Percentiles rank a stretch among this genome's conserved stretches.
These are phyloP conservation scores for Chaetodon auriga DNA, from an alignment of 2,113 vertebrate species.

Conservation along the genomic window DNA sequence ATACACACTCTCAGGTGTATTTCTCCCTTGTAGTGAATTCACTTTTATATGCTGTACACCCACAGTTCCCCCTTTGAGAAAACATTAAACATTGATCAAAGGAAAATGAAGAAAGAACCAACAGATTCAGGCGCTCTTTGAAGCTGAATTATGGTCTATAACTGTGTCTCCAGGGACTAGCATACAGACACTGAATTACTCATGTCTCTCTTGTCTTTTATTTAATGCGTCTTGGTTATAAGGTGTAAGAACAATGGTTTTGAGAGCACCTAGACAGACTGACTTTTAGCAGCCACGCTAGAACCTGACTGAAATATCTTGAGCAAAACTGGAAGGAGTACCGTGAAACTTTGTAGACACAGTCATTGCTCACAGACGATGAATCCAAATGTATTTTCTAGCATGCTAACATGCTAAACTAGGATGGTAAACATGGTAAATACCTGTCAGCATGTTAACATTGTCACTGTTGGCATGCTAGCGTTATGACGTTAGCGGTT, in stretches of 20 bases:
- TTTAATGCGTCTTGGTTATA: neutral
- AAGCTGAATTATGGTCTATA: conserved; percentile 25
- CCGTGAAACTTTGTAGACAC: neutral
- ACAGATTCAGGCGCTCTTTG: conserved; percentile 25
- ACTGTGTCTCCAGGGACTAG: conserved; percentile 23
- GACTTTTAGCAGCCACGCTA: neutral
- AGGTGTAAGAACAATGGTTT: neutral
- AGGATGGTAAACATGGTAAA: neutral
- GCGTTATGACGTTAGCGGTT: neutral
- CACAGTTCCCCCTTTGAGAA: neutral
- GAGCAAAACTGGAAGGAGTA: neutral
- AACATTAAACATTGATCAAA: conserved; percentile 56
- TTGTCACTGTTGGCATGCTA: neutral
- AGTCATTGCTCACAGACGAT: neutral
- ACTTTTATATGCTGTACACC: neutral
- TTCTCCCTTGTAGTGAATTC: neutral
- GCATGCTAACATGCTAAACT: neutral
- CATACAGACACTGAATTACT: conserved; percentile 2
- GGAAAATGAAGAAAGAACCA: conserved; percentile 30
- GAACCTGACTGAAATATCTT: neutral
- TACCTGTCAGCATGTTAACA: neutral
- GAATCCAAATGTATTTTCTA: neutral
- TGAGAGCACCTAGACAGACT: neutral
- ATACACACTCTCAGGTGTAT: neutral
- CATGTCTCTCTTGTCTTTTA: neutral